Evolutionary conservation across 1,140 invertebrate species (phyloP).

Genomic region (Magallana gigas): DNA sequence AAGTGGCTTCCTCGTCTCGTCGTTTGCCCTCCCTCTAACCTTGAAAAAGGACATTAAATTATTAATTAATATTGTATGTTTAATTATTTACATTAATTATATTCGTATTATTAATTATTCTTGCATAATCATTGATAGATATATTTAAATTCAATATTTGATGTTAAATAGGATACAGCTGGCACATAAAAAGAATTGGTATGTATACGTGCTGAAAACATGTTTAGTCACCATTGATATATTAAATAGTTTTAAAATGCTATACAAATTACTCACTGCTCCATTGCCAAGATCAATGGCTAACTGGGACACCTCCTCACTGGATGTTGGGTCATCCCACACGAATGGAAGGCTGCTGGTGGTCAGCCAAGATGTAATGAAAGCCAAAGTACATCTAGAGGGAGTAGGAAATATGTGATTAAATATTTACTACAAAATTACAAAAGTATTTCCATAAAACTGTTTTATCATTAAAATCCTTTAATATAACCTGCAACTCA

Average conservation of each 20-base stretch:
- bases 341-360: slow-evolving; percentile 14
- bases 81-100: no score
- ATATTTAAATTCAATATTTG: no score
- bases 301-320: neutral
- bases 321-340: slow-evolving; percentile 19
- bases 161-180: no score
- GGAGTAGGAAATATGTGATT: neutral
- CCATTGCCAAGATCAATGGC: slow-evolving; percentile 20
- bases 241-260: no score
- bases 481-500: no score
- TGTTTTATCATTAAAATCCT: no score
- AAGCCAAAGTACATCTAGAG: slow-evolving; percentile 28
- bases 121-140: no score
- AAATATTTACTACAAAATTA: no score
- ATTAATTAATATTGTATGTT: neutral
- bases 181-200: no score
- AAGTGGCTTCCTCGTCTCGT: neutral
- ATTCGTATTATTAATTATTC: neutral
- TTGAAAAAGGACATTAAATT: neutral
- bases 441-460: no score
- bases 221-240: no score
- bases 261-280: neutral
- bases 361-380: slow-evolving; percentile 13
- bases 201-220: no score
- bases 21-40: neutral